These are phyloP conservation scores for Euclidia mi DNA, from an alignment of 2,888 invertebrate genomes.

Conservation along the genomic window DNA sequence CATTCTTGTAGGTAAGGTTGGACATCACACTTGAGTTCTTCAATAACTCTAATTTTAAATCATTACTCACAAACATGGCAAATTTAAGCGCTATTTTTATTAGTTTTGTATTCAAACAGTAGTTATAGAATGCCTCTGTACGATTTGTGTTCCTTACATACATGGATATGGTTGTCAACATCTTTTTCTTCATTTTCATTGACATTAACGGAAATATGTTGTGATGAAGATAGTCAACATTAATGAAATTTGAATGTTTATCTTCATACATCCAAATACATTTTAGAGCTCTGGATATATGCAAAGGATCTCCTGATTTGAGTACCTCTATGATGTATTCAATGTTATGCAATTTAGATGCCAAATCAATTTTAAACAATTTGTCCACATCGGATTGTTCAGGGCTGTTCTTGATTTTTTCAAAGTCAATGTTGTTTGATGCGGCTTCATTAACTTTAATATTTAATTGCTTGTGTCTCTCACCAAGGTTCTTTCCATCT, in stretches of 20 bases:
- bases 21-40: constrained; percentile 24
- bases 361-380: constrained; percentile 76
- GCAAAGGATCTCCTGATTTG: constrained; percentile 71
- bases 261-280: constrained; percentile 70
- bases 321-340: constrained; percentile 70
- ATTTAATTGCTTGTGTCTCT: constrained; percentile 66
- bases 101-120: constrained; percentile 60
- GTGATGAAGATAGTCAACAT: constrained; percentile 65
- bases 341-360: constrained; percentile 68
- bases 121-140: constrained; percentile 65
- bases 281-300: constrained; percentile 72
- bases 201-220: constrained; percentile 76
- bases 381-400: constrained; percentile 70
- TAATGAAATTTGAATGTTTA: constrained; percentile 62
- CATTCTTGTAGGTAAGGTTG: neutral
- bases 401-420: constrained; percentile 51
- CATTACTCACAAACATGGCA: constrained; percentile 62
- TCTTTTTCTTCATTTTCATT: constrained; percentile 71
- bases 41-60: constrained; percentile 64
- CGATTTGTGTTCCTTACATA: constrained; percentile 62
- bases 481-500: constrained; percentile 60
- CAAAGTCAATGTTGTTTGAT: constrained; percentile 48
- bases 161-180: constrained; percentile 61
- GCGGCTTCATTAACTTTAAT: constrained; percentile 60
- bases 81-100: constrained; percentile 67